These are phyloP conservation scores for Hydractinia echinata DNA, from an alignment of 30 jellyfish, hydroid and myxozoan genomes.

Conservation along the genomic window DNA sequence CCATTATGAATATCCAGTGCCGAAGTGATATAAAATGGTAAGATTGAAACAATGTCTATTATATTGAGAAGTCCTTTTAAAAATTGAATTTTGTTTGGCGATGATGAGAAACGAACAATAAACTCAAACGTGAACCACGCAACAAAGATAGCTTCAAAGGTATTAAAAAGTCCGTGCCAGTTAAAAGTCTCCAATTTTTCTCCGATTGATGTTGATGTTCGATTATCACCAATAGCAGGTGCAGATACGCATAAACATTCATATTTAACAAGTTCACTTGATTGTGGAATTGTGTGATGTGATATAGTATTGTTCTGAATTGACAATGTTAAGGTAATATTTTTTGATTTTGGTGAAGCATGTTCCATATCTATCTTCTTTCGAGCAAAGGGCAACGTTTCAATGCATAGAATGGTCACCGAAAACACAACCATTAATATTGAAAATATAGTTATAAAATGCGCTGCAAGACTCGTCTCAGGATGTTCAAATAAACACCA, in stretches of 20 bases:
- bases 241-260: no score
- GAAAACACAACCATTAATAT: slow-evolving; percentile 55
- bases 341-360: not conserved
- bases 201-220: not conserved
- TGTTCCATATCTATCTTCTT: not conserved
- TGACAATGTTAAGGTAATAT: not conserved
- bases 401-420: slow-evolving; percentile 81
- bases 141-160: slow-evolving; percentile 68
- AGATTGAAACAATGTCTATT: slow-evolving; percentile 69
- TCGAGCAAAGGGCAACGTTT: slow-evolving; percentile 65
- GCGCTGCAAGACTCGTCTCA: slow-evolving; percentile 85
- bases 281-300: not conserved
- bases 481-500: slow-evolving; percentile 92
- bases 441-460: slow-evolving; percentile 66
- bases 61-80: slow-evolving; percentile 60
- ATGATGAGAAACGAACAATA: slow-evolving; percentile 56
- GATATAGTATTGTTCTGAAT: not conserved
- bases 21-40: slow-evolving; percentile 73
- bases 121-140: slow-evolving; percentile 92
- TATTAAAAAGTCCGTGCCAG: slow-evolving; percentile 60
- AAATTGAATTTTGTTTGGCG: slow-evolving; percentile 71
- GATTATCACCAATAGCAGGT: not conserved
- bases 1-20: slow-evolving; percentile 58
- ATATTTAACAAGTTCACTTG: no score
- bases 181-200: not conserved